Base-by-base conservation (phyloP, 2,113 vertebrate species). In the Apaloderma vittatum region DNA sequence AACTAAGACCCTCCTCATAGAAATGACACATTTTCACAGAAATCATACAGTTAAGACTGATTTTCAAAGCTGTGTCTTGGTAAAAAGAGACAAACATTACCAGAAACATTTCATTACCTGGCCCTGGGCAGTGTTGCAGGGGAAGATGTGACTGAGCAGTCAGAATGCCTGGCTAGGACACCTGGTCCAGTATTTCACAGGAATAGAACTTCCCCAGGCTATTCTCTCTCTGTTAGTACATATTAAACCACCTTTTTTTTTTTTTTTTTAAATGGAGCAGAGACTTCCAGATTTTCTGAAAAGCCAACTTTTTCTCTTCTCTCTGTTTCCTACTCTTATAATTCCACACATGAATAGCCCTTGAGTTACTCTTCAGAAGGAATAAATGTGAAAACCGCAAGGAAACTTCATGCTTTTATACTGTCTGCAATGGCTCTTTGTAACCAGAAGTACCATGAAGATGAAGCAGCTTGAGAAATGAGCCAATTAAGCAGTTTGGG, bases 291-390 rank as follows among this genome's bases (percentile, higher is more conserved):
- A 5, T 4, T 82, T 15, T 37, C 62, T 76, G 27, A 63, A 63
- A 7, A 57, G 4, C 5, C 15, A 37, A 18, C 21, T 58, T 49
- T 14, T 52, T 22, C 20, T 46, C 52, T 18, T 45, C 52, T 49
- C 37, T 46, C 49, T 52, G 23, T 66, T 63, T 54, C 58, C n/a
- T 80, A 12, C 11, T 51, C 16, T 22, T 29, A 4, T 19, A 81
- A 90, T 68, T 77, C 22, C 12, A 72, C 12, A 13, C 0, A 0
- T 10, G 12, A 4, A 3, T 9, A 65, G 29, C 8, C 2, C 19
- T 16, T 46, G 15, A 46, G 11, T 3, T 89, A 32, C 20, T 54
- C 32, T 37, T 71, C 21, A 23, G 12, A 51, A 72, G 4, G 7
- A 8, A 26, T 37, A 49, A 66, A 82, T 37, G 4, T 27, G 27